Evolutionary conservation across 2,113 vertebrate genomes (phyloP), one percentile per base, ranked within the genome.

Genomic region (Platysteira castanea): DNA sequence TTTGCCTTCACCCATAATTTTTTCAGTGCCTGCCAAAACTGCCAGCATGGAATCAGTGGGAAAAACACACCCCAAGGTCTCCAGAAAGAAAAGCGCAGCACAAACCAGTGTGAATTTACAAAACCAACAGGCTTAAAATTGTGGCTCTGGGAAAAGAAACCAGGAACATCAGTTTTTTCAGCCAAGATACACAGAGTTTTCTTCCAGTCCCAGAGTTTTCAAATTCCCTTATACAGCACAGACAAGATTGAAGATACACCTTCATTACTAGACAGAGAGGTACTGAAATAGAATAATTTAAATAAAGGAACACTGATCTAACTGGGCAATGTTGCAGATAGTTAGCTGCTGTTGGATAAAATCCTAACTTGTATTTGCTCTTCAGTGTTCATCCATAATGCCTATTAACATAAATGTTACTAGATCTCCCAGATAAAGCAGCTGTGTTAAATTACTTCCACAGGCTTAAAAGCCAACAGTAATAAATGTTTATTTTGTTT

Each of bases 111-210:
- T 85, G 56, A 90, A 83, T 87, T 90, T 74, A 95, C 84, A 93
- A 94, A 96, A 96, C 14, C 39, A 95, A 84, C 64, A 81, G 47
- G 49, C 67, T 91, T 85, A 73, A 83, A 84, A 69, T 73, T 84
- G 64, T 92, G 70, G 67, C 54, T 90, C 27, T 80, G 70, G 68
- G 68, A 92, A 89, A 78, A 84, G 52, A 93, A 60, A 77, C 13
- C 31, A 77, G 39, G 59, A 90, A 96, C 20, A 80, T 71, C 22
- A 35, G 2, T 15, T 86, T 94, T 71, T 64, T 71, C 88, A 92
- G 93, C 90, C 95, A 96, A 94, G 83, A 94, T 78, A 95, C 2
- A 92, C 61, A 79, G 7, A 41, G 22, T 53, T 94, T 94, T 89
- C 84, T 91, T 95, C 81, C 73, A 93, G 47, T 64, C 37, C 23